Percentiles rank a stretch among this genome's conserved stretches.
Conservation (phyloP, 2,113 vertebrate genomes). For the Pachycephala philippinensis region DNA sequence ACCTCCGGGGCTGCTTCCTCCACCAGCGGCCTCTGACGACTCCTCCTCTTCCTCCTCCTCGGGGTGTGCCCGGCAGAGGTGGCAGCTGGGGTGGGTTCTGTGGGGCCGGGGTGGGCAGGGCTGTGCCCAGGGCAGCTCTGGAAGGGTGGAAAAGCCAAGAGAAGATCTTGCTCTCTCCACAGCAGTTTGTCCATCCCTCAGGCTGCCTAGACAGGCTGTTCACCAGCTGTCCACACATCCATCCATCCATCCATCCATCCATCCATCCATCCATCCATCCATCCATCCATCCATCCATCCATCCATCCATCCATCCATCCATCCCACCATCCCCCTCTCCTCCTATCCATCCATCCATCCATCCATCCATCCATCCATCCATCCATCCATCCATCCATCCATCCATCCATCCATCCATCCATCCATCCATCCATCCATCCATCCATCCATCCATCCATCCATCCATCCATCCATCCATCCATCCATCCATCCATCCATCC, state of each 20-base stretch:
- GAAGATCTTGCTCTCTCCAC: neutral
- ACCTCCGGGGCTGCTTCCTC: neutral
- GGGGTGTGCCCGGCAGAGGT: neutral
- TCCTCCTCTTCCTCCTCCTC: neutral
- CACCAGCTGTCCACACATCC: neutral
- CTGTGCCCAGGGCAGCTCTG: neutral
- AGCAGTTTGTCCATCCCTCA: neutral
- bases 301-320: neutral
- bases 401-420: neutral
- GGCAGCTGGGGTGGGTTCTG: rapidly evolving
- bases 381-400: neutral
- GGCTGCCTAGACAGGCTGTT: neutral
- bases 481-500: neutral
- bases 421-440: neutral
- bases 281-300: no score
- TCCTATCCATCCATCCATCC: neutral
- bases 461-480: neutral
- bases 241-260: neutral
- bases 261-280: neutral
- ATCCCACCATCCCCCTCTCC: no score
- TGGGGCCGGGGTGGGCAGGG: rapidly evolving
- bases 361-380: neutral
- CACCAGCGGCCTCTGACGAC: neutral
- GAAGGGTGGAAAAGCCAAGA: neutral
- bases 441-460: neutral